phyloP scores from a whole-genome alignment of 2,888 invertebrate genomes.

The Clistopyga incitator region DNA sequence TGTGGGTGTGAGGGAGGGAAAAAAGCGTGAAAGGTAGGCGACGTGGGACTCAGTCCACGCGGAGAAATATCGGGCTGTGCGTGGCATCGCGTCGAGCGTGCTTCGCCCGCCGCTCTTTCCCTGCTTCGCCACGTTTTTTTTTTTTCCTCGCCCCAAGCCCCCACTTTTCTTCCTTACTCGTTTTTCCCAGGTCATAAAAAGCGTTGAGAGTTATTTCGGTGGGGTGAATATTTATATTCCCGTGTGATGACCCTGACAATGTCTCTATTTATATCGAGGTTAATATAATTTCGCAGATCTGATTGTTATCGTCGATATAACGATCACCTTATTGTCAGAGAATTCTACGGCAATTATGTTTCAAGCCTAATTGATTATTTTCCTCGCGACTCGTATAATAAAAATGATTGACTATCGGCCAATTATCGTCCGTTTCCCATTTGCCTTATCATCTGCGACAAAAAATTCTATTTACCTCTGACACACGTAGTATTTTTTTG shows the following conservation, averaged over 20 bases:
- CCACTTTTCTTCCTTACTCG: background rate
- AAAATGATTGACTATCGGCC: too few relatives aligned
- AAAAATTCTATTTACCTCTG: too few relatives aligned
- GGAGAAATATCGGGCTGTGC: conserved; percentile 29
- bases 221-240: conserved; percentile 1
- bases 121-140: conserved; percentile 4
- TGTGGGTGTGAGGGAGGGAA: background rate
- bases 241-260: background rate
- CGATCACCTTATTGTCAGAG: background rate
- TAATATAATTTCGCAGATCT: background rate
- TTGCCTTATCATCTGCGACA: too few relatives aligned
- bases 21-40: conserved; percentile 14
- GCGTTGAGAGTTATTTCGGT: background rate
- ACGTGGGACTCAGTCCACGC: background rate
- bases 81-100: conserved; percentile 2
- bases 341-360: background rate
- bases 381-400: background rate
- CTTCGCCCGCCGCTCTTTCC: conserved; percentile 5
- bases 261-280: conserved; percentile 3
- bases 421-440: too few relatives aligned
- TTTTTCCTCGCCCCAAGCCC: background rate
- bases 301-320: background rate
- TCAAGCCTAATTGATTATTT: background rate
- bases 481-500: too few relatives aligned
- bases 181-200: conserved; percentile 25